Evolutionary conservation across 2,113 vertebrate species (phyloP).

Genomic region (Drymodes brunneopygia): DNA sequence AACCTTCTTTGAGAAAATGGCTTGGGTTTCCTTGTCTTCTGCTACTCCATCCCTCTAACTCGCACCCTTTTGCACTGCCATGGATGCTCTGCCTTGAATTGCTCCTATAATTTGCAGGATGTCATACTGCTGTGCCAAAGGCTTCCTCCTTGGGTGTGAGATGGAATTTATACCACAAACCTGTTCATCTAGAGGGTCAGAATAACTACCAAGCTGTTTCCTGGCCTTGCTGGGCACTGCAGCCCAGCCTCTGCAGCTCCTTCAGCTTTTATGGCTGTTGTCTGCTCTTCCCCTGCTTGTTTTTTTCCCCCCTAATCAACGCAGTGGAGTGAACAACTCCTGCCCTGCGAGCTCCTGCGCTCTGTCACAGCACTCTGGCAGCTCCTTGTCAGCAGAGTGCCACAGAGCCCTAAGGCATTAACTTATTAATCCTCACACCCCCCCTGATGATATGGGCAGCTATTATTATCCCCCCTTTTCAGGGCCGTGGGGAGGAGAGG

Average conservation of each 20-base stretch:
- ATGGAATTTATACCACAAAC: neutral
- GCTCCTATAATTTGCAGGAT: neutral
- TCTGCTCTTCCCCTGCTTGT: neutral
- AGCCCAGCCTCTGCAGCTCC: neutral
- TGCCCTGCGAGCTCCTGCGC: neutral
- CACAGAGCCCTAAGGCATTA: neutral
- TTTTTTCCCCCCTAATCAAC: neutral
- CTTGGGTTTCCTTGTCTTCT: neutral
- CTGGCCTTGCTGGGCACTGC: neutral
- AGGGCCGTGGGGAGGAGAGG: rapidly evolving
- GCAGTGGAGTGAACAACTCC: neutral
- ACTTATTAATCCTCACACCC: neutral
- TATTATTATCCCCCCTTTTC: neutral
- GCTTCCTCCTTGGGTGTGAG: rapidly evolving
- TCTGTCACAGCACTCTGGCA: neutral
- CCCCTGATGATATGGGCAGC: neutral
- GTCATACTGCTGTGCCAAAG: neutral
- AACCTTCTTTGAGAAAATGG: neutral
- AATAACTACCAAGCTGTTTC: neutral
- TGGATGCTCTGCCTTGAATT: neutral
- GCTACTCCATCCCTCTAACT: neutral
- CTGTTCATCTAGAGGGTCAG: rapidly evolving
- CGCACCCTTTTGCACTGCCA: neutral
- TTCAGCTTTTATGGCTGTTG: neutral
- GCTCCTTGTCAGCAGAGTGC: constrained; percentile 23